Conservation (phyloP, 2,797 vertebrate genomes). For the Danio tinwini region DNA sequence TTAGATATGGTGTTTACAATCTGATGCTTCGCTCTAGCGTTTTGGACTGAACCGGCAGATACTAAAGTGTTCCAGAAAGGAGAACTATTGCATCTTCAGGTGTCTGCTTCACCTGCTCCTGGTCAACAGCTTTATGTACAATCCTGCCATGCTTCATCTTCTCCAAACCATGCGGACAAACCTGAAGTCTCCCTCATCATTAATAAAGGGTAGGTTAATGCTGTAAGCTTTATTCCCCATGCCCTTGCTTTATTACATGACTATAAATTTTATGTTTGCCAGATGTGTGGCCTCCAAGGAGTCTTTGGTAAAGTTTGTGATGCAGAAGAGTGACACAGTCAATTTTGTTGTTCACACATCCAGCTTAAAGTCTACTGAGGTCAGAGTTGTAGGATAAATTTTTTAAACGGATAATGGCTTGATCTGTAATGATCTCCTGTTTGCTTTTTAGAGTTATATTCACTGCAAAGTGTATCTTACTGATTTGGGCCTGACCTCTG, state of each 20-base stretch:
- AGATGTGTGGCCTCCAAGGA: conserved; percentile 69
- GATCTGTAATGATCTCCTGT: not conserved
- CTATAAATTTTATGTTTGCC: not conserved
- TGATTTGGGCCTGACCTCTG: conserved; percentile 55
- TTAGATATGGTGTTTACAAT: not conserved
- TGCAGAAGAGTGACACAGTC: conserved; percentile 52
- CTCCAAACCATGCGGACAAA: conserved; percentile 58
- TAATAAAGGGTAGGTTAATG: conserved; percentile 73
- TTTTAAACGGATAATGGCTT: not conserved
- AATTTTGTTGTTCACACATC: conserved; percentile 69
- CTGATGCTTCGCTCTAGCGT: conserved; percentile 59
- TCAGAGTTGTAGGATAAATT: conserved; percentile 29
- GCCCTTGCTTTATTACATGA: not conserved
- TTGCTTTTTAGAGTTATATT: conserved; percentile 66
- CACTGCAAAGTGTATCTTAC: conserved; percentile 72
- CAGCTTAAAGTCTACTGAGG: conserved; percentile 63
- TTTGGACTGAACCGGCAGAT: conserved; percentile 62
- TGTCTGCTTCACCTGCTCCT: conserved; percentile 54
- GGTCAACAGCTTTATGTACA: conserved; percentile 70
- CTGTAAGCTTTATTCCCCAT: accelerated
- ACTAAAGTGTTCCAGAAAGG: conserved; percentile 67
- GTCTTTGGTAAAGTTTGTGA: conserved; percentile 61
- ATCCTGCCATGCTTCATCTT: conserved; percentile 69
- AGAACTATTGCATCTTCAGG: conserved; percentile 66
- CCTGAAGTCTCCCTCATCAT: conserved; percentile 61